Base-by-base conservation (phyloP, 1,140 invertebrate species). In the Trachelipus rathkii region DNA sequence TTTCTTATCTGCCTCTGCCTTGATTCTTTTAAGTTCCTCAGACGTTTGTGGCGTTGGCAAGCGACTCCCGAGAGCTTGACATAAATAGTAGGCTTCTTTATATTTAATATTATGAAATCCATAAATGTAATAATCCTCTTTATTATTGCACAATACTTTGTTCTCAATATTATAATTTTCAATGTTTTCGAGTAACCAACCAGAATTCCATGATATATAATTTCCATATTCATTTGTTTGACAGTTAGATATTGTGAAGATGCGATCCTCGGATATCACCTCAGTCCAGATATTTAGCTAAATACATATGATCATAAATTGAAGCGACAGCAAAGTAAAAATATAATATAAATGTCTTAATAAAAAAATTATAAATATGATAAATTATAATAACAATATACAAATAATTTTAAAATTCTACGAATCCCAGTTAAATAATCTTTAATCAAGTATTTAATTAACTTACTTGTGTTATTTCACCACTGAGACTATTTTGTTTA, bases 121-220 rank as follows among this genome's bases (percentile, higher is more conserved):
- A 21, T 68, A 66, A 44, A 66, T 66, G 8, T 11, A 46, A 10
- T 46, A 67, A n/a, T 9, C 33, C n/a, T 60, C 33, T 13, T 66
- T 44, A 10, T 33, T 2, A 13, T 75, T 11, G 11, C 73, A 69
- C 24, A 75, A 45, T 4, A 44, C 23, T 5, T 43, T 5, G 11
- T 66, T 21, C 0, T 46, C 23, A 6, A 68, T 68, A 24, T 69
- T 43, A 11, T 11, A 23, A 10, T 44, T 43, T 53, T 70, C 24
- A 11, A 19, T 44, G 44, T 75, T 43, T 15, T 44, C 0, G n/a
- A 68, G 73, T 6, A 66, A 13, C 73, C 73, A 75, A 10, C 66
- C 66, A 4, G 60, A 46, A 19, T 75, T 43, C 73, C 73, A 75
- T 5, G 73, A 75, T 33, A 75, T 44, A 43, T 68, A 66, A 60